Conservation (phyloP, 2,797 vertebrate species). For the Hemitrygon akajei region DNA sequence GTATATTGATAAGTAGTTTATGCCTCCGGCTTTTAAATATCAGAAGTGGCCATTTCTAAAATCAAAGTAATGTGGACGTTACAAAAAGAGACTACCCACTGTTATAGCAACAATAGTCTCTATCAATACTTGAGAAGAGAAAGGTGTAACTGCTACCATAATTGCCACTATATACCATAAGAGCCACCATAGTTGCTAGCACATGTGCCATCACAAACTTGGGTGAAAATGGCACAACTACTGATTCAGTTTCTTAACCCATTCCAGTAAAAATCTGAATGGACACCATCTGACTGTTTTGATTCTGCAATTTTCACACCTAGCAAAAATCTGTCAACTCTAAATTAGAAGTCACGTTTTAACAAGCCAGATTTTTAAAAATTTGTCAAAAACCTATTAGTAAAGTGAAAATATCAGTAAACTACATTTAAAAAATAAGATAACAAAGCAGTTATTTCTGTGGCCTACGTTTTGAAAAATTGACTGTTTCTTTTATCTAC, state of each 20-base stretch:
- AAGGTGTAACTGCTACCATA: not conserved
- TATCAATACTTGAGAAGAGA: too few species aligned
- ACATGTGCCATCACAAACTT: not conserved
- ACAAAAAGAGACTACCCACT: too few species aligned
- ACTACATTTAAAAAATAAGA: not conserved
- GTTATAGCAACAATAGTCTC: too few species aligned
- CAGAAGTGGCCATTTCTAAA: not conserved
- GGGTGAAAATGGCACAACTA: not conserved
- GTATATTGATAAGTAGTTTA: too few species aligned
- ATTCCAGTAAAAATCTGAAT: not conserved
- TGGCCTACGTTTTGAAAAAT: not conserved
- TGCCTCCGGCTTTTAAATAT: not conserved
- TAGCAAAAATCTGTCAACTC: not conserved
- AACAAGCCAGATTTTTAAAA: not conserved
- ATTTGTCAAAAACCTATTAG: not conserved
- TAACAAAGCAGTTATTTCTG: not conserved
- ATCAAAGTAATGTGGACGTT: too few species aligned
- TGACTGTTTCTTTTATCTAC: not conserved
- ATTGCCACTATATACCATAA: too few species aligned
- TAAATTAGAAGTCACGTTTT: too few species aligned
- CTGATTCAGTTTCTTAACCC: not conserved
- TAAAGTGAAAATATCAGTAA: not conserved
- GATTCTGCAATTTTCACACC: too few species aligned
- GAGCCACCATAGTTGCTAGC: not conserved
- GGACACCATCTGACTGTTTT: too few species aligned